Conservation (phyloP, 2,888 invertebrate genomes). For the Oegoconia quadripuncta region DNA sequence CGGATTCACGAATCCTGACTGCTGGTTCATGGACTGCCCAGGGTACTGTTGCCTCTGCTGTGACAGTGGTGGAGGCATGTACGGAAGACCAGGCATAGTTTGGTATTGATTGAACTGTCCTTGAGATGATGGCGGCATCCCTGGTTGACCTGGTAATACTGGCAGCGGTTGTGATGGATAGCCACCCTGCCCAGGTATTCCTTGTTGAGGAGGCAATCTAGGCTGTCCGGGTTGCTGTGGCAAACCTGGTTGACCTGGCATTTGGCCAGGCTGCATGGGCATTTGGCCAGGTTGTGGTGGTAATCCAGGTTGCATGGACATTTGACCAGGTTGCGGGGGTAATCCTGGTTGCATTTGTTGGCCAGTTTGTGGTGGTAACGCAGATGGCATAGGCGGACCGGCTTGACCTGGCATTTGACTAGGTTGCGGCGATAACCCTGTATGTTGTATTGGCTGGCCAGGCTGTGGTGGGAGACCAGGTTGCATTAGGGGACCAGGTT, state of each 20-base stretch:
- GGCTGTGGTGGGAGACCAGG: constrained; percentile 17
- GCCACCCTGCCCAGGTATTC: constrained; percentile 19
- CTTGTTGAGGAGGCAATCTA: constrained; percentile 28
- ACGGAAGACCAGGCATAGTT: constrained; percentile 49
- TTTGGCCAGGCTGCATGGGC: constrained; percentile 22
- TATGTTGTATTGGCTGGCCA: constrained; percentile 3
- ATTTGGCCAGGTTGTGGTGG: constrained; percentile 26
- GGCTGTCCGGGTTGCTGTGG: constrained; percentile 33
- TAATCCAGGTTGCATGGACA: constrained; percentile 33
- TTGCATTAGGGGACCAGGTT: constrained; percentile 6
- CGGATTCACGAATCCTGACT: constrained; percentile 41
- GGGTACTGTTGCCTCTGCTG: constrained; percentile 49
- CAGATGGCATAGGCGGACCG: no score
- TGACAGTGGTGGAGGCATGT: constrained; percentile 68
- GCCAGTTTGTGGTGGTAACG: constrained; percentile 14
- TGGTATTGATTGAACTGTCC: constrained; percentile 29
- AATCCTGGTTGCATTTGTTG: constrained; percentile 21
- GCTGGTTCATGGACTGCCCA: constrained; percentile 32
- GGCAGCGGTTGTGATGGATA: constrained; percentile 27
- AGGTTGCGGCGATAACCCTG: constrained; percentile 3
- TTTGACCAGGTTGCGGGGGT: constrained; percentile 33
- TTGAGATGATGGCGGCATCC: constrained; percentile 22
- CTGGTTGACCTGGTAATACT: constrained; percentile 27
- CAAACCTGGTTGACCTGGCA: constrained; percentile 32
- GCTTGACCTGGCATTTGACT: constrained; percentile 16